Evolutionary conservation across 2,797 vertebrate species (phyloP).

Genomic region (Meda fulgida): DNA sequence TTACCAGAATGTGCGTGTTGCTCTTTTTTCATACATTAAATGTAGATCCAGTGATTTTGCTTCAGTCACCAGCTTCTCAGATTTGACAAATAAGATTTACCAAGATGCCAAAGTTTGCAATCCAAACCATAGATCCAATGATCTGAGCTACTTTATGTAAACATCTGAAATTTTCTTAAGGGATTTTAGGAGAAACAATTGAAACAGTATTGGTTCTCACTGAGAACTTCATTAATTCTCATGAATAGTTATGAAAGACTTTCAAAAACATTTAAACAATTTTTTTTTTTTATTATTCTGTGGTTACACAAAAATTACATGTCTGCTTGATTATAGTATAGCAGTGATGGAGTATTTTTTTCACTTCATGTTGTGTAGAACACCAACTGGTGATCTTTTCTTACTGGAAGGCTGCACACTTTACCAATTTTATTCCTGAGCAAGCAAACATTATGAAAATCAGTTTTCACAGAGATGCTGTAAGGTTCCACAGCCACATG

Average conservation of each 20-base stretch:
- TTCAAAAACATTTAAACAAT: neutral
- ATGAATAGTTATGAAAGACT: neutral
- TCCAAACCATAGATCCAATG: neutral
- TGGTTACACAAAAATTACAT: neutral
- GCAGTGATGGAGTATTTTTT: neutral
- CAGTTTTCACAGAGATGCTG: neutral
- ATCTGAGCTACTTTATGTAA: neutral
- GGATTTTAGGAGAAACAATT: neutral
- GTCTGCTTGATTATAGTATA: slow-evolving; percentile 1
- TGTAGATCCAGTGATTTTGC: neutral
- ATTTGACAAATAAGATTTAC: neutral
- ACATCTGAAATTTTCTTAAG: neutral
- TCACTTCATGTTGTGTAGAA: neutral
- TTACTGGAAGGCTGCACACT: slow-evolving; percentile 1
- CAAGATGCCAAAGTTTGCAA: neutral
- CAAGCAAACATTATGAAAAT: neutral
- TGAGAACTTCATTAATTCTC: neutral
- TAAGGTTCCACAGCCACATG: neutral
- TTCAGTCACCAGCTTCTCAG: neutral
- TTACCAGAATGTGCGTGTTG: neutral
- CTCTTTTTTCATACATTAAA: neutral
- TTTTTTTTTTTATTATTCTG: too few species aligned
- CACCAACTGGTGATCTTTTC: neutral
- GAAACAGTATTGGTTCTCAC: neutral
- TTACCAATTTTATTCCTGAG: slow-evolving; percentile 16